Percentiles rank a stretch among this genome's conserved stretches.
phyloP scores from a whole-genome alignment of 2,113 vertebrate genomes.

The Gnathonemus longibarbis region DNA sequence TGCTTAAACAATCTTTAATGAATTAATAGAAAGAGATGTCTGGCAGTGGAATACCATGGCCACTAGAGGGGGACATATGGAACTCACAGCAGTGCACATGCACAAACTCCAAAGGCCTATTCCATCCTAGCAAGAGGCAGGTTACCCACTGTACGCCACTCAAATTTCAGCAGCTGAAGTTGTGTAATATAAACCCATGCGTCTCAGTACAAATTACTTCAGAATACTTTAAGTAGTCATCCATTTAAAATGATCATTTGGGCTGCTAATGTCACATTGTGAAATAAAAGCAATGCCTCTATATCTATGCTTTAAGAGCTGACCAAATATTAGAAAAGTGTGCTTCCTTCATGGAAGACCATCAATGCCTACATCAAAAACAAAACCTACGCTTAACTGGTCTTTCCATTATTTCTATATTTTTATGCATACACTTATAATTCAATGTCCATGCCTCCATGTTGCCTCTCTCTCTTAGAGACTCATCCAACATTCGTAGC shows the following conservation, averaged over 20 bases:
- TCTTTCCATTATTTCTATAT: background rate
- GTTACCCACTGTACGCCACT: conserved; percentile 25
- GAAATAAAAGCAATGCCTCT: background rate
- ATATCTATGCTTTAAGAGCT: background rate
- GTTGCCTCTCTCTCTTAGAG: background rate
- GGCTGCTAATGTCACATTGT: background rate
- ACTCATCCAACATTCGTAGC: background rate
- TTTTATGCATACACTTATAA: background rate
- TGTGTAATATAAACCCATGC: background rate
- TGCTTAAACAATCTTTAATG: background rate
- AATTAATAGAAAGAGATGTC: background rate
- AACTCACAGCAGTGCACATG: background rate
- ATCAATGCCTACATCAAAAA: background rate
- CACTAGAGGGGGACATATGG: conserved; percentile 13
- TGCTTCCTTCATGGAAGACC: background rate
- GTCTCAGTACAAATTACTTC: background rate
- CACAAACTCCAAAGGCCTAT: conserved; percentile 40
- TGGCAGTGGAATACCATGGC: background rate
- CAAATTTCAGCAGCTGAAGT: conserved; percentile 19
- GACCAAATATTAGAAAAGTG: background rate
- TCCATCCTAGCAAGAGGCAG: conserved; percentile 47
- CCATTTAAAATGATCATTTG: background rate
- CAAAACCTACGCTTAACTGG: background rate
- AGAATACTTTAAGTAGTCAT: background rate
- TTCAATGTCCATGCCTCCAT: background rate